Conservation (phyloP, 2,888 invertebrate genomes). For the Dolichopus griseipennis region DNA sequence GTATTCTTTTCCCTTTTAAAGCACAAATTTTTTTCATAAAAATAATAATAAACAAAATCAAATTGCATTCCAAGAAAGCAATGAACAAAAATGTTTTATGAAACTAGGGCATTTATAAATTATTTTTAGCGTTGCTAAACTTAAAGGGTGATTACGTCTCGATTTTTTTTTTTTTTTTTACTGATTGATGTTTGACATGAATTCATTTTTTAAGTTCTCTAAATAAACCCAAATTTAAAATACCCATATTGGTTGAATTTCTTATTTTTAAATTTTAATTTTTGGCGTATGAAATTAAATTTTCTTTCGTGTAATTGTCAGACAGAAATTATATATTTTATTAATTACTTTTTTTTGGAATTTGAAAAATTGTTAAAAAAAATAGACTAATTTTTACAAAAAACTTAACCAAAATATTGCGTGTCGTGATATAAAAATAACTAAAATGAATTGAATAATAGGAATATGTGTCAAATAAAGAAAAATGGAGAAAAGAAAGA, state of each 20-base stretch:
- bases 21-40: no score
- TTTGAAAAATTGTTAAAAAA: neutral
- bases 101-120: neutral
- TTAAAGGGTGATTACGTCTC: neutral
- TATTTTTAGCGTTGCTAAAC: neutral
- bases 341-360: neutral
- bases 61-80: neutral
- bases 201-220: neutral
- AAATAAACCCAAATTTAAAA: no score
- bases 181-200: neutral
- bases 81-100: constrained; percentile 6
- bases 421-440: neutral
- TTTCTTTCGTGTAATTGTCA: neutral
- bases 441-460: no score
- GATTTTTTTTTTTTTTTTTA: neutral
- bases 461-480: no score
- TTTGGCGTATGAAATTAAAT: neutral
- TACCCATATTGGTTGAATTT: neutral
- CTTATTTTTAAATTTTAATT: neutral
- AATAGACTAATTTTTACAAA: neutral
- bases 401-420: neutral
- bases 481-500: no score
- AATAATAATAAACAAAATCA: no score
- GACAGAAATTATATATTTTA: neutral
- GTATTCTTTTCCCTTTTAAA: no score